phyloP scores from a whole-genome alignment of 2,888 invertebrate genomes.

The Euphydryas editha region DNA sequence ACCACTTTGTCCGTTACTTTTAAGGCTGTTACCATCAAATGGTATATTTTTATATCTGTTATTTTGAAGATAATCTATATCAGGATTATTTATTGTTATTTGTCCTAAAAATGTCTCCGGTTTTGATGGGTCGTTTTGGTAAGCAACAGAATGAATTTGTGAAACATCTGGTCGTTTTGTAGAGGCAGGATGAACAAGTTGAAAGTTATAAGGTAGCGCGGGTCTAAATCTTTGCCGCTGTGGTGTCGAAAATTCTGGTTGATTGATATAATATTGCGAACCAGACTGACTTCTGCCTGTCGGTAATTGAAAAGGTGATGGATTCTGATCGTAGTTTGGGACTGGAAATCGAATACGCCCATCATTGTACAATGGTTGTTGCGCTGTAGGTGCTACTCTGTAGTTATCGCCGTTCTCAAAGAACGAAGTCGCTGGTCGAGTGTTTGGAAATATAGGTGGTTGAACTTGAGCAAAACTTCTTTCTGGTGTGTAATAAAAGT shows the following conservation, averaged over 20 bases:
- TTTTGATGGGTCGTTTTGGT: constrained; percentile 84
- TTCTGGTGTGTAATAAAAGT: constrained; percentile 78
- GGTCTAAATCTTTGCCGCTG: constrained; percentile 73
- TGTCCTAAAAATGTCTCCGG: constrained; percentile 86
- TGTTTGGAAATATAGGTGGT: constrained; percentile 74
- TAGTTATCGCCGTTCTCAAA: constrained; percentile 71
- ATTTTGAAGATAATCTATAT: constrained; percentile 76
- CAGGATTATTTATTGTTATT: constrained; percentile 85
- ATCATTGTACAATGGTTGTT: constrained; percentile 68
- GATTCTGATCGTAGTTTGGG: constrained; percentile 79
- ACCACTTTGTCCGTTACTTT: constrained; percentile 72
- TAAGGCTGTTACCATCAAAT: constrained; percentile 78
- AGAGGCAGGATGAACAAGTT: constrained; percentile 74
- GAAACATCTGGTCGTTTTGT: constrained; percentile 83
- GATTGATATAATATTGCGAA: constrained; percentile 74
- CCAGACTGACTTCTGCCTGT: constrained; percentile 78
- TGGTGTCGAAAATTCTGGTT: constrained; percentile 69
- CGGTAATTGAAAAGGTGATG: constrained; percentile 77
- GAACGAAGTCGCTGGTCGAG: constrained; percentile 62
- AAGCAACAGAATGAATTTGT: constrained; percentile 82
- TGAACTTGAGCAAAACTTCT: constrained; percentile 82
- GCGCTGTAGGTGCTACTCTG: constrained; percentile 62
- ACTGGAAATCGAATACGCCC: constrained; percentile 72
- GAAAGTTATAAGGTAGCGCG: constrained; percentile 73
- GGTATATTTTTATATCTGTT: constrained; percentile 75